Percentiles rank a stretch among this genome's conserved stretches.
Conservation (phyloP, 35 echinoderm and acorn worm genomes). For the Holothuria glaberrima region DNA sequence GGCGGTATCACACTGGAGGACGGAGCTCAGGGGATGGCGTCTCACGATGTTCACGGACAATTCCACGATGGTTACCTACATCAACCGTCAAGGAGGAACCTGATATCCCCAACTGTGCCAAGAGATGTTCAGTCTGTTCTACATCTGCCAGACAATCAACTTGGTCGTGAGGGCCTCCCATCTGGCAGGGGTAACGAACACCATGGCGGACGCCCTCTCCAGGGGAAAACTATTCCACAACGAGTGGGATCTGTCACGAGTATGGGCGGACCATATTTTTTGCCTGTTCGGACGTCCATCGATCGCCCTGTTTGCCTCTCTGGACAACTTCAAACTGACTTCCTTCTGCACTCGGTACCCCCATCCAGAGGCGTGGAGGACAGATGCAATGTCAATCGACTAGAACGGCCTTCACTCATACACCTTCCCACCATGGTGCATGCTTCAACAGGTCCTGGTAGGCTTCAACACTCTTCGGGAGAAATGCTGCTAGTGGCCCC, state of each 20-base stretch:
- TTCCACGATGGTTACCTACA: background rate
- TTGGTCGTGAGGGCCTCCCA: background rate
- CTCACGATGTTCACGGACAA: background rate
- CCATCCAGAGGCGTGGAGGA: background rate
- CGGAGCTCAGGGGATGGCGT: background rate
- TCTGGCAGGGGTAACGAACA: background rate
- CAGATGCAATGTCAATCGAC: background rate
- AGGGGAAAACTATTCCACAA: background rate
- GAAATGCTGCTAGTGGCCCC: background rate
- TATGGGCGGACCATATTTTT: background rate
- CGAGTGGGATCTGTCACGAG: background rate
- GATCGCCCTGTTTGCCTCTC: constrained; percentile 3
- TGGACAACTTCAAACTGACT: too few species aligned
- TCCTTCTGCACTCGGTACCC: background rate
- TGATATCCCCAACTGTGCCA: background rate
- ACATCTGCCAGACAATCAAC: background rate
- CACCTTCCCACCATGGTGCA: background rate
- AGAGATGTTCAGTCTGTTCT: background rate
- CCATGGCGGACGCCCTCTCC: background rate
- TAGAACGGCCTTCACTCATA: background rate
- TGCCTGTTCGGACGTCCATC: background rate
- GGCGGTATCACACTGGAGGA: background rate
- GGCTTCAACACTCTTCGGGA: background rate
- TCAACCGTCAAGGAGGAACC: background rate
- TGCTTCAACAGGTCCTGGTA: background rate